Conservation (phyloP, 35 echinoderm and acorn worm genomes). For the Holothuria glaberrima region DNA sequence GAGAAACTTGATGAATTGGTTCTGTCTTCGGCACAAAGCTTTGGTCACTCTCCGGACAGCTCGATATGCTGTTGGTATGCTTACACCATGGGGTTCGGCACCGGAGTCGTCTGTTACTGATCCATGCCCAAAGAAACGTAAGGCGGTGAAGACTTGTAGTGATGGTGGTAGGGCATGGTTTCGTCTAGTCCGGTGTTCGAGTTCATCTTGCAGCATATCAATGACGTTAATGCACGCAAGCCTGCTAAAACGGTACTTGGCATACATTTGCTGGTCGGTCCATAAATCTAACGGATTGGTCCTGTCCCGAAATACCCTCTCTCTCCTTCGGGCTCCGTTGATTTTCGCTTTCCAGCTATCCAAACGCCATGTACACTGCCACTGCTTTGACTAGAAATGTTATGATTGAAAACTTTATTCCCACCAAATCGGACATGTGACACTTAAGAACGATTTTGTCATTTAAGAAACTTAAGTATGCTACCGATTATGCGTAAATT, state of each 20-base stretch:
- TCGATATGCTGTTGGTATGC: no score
- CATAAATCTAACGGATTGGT: not conserved
- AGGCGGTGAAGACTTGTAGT: no score
- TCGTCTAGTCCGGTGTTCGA: not conserved
- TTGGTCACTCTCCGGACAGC: not conserved
- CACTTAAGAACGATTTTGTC: not conserved
- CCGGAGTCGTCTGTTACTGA: no score
- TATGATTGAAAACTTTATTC: not conserved
- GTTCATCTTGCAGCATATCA: not conserved
- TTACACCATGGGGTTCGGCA: no score
- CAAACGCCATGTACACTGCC: not conserved
- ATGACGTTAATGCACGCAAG: not conserved
- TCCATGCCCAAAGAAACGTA: not conserved
- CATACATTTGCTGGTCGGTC: not conserved
- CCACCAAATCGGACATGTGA: not conserved
- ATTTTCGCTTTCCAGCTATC: not conserved
- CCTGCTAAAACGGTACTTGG: constrained; percentile 23
- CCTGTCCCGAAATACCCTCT: constrained; percentile 31
- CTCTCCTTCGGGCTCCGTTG: not conserved
- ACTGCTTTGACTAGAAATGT: not conserved
- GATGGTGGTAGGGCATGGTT: no score
- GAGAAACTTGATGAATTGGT: constrained; percentile 2
- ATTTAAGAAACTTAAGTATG: not conserved
- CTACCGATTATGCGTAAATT: not conserved
- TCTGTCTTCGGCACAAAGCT: not conserved